These are phyloP conservation scores for Urocynchramus pylzowi DNA, from an alignment of 2,113 vertebrate species.

Conservation along the genomic window DNA sequence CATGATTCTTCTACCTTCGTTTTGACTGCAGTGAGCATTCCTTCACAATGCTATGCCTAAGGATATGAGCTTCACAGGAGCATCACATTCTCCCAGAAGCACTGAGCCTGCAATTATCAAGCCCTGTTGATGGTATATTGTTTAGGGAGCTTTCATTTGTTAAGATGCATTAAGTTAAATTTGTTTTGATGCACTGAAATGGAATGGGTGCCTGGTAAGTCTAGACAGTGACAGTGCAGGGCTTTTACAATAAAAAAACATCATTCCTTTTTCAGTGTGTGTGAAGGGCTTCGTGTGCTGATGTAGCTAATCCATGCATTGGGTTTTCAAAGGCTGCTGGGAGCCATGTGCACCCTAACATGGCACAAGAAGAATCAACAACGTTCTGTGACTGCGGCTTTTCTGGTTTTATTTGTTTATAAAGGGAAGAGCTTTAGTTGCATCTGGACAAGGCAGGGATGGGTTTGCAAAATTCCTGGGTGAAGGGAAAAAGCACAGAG, in stretches of 20 bases:
- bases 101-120: not conserved
- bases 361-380: not conserved
- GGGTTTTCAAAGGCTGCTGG: not conserved
- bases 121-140: not conserved
- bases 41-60: not conserved
- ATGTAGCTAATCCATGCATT: not conserved
- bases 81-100: not conserved
- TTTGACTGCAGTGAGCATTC: not conserved
- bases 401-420: slow-evolving; percentile 22
- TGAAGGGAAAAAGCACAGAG: not conserved
- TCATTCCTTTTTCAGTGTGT: not conserved
- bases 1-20: not conserved
- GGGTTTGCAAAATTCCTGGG: not conserved
- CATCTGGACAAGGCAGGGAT: not conserved
- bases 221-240: slow-evolving; percentile 17
- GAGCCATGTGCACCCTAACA: not conserved
- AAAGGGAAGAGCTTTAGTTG: not conserved
- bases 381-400: not conserved
- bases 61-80: not conserved
- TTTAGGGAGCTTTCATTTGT: slow-evolving; percentile 16
- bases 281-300: not conserved
- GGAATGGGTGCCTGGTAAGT: not conserved
- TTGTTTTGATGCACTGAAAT: slow-evolving; percentile 35
- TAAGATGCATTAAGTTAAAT: slow-evolving; percentile 20
- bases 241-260: not conserved